Base-by-base conservation (phyloP, 2,113 vertebrate species). In the Mystacornis crossleyi region DNA sequence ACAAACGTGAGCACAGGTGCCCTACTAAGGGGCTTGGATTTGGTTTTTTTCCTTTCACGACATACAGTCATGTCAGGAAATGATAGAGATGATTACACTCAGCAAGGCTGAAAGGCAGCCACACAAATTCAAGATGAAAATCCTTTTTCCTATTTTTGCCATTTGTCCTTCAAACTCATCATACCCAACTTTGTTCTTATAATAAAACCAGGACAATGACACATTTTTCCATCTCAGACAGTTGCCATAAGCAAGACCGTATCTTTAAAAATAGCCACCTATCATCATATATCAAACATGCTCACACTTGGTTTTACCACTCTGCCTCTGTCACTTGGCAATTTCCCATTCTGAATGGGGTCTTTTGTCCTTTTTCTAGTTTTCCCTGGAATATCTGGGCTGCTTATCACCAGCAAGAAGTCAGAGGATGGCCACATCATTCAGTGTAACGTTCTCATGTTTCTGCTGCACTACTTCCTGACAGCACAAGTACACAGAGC, bases 221-320 rank as follows among this genome's bases (percentile, higher is more conserved):
- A 20, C 3, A 6, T 66, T 57, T 61, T n/a, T 33, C 33, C 34
- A 0, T 51, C 50, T n/a, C 31, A 51, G 19, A 81, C 38, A 29
- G 17, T 5, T 43, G 26, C 8, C n/a, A 26, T 14, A 73, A 57
- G 13, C 14, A 81, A 78, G 36, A 40, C 12, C 61, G 67, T 13
- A 19, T 3, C 14, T 47, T 81, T 58, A 15, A 36, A 62, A 81
- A 53, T 0, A 55, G 26, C 31, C 31, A 33, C 11, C 19, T 53
- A 42, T 3, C 29, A 64, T 4, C 18, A 54, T 0, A 2, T 11
- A 33, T 6, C 51, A 73, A 74, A 71, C 0, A 3, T 1, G 2
- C 21, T 42, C 25, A 47, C 8, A 0, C 19, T 34, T 47, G 12
- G 6, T 62, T 67, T 53, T 45, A 61, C 31, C 23, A 9, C 18